Conservation (phyloP, 2,113 vertebrate species). For the Forbesichthys agassizii region DNA sequence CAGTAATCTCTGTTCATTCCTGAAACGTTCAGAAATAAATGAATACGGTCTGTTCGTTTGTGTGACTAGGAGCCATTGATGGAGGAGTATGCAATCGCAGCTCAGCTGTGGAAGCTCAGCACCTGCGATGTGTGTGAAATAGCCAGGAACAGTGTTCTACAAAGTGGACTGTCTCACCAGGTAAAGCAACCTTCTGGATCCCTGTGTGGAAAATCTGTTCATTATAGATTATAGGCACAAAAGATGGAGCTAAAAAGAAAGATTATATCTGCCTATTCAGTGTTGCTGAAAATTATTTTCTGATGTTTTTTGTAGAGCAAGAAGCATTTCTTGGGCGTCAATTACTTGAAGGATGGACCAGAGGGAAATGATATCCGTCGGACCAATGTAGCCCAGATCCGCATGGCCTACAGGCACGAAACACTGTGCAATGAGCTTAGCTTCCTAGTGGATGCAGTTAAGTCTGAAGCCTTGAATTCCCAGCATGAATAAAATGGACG, state of each 20-base stretch:
- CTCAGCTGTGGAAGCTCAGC: constrained; percentile 95
- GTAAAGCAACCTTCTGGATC: constrained; percentile 53
- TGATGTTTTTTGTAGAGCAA: constrained; percentile 79
- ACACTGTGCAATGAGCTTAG: constrained; percentile 92
- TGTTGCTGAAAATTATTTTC: too few relatives aligned
- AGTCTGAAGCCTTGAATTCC: constrained; percentile 76
- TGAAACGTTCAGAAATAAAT: too few relatives aligned
- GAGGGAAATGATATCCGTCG: constrained; percentile 91
- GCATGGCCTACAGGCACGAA: constrained; percentile 91
- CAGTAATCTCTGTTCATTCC: too few relatives aligned
- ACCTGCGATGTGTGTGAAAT: constrained; percentile 95
- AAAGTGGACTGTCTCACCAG: constrained; percentile 89
- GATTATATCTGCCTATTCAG: too few relatives aligned
- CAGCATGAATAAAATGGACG: constrained; percentile 23
- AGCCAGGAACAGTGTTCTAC: constrained; percentile 90
- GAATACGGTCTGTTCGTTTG: constrained; percentile 9
- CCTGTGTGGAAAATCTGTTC: neutral
- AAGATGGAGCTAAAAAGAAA: too few relatives aligned
- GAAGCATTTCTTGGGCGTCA: constrained; percentile 84
- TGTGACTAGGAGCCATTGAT: constrained; percentile 87
- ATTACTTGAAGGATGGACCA: constrained; percentile 89
- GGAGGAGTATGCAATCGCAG: constrained; percentile 97
- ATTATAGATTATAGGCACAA: too few relatives aligned
- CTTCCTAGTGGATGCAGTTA: constrained; percentile 88
- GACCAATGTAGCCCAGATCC: constrained; percentile 94